Conservation (phyloP, 2,797 vertebrate genomes). For the Prionace glauca region DNA sequence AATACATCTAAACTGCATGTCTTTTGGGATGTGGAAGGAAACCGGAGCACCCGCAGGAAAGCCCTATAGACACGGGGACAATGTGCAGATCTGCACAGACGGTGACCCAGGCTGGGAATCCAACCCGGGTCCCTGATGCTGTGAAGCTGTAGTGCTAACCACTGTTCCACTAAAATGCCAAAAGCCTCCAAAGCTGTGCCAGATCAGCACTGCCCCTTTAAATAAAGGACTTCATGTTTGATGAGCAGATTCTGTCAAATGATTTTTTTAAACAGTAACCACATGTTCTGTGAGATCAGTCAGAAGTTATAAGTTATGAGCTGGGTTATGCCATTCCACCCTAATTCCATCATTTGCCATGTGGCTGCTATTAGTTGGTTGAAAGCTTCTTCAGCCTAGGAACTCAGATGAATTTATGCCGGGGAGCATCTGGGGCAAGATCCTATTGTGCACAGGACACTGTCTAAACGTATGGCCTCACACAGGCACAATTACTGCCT, state of each 20-base stretch:
- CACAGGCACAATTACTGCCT: background rate
- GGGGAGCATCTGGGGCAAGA: background rate
- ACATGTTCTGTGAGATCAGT: background rate
- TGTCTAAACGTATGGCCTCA: background rate
- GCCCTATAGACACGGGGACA: too few species aligned
- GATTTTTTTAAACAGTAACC: background rate
- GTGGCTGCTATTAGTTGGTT: too few species aligned
- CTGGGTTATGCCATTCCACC: background rate
- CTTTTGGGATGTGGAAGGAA: too few species aligned
- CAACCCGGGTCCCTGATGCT: background rate
- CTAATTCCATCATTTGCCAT: background rate
- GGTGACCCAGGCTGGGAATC: too few species aligned
- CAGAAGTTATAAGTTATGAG: background rate
- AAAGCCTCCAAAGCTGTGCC: background rate
- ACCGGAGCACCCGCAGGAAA: too few species aligned
- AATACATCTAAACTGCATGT: too few species aligned
- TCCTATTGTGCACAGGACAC: background rate
- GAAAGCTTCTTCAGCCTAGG: background rate
- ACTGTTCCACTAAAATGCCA: background rate
- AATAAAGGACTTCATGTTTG: background rate
- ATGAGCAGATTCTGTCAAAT: background rate
- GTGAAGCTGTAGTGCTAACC: too few species aligned
- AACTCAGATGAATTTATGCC: background rate
- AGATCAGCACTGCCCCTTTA: background rate
- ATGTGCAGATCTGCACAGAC: too few species aligned